Percentiles rank a stretch among this genome's conserved stretches.
These are phyloP conservation scores for Drosophila anomelani DNA, from an alignment of 2,888 invertebrate genomes.

Conservation along the genomic window DNA sequence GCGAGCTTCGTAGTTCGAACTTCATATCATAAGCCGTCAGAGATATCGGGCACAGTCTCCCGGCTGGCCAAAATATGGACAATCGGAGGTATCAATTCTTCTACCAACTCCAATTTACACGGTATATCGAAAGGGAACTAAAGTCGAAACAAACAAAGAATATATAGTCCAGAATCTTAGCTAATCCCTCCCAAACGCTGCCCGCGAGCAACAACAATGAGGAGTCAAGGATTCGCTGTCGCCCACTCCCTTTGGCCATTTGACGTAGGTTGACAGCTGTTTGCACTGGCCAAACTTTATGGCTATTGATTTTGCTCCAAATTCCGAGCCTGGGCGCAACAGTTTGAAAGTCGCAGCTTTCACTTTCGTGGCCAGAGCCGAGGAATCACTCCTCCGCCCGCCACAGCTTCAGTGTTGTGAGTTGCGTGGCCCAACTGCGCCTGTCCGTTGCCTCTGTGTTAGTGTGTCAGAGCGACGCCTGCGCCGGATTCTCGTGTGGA, in stretches of 20 bases:
- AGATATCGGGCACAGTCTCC: not conserved
- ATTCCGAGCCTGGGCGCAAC: constrained; percentile 62
- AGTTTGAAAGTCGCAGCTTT: constrained; percentile 80
- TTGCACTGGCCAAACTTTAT: constrained; percentile 60
- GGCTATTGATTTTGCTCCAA: constrained; percentile 73
- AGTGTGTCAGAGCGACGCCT: constrained; percentile 72
- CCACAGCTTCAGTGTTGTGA: constrained; percentile 12
- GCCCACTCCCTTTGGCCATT: constrained; percentile 38
- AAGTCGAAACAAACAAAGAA: not conserved
- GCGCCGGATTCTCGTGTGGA: constrained; percentile 45
- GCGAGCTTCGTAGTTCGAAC: not conserved
- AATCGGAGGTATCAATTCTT: not conserved
- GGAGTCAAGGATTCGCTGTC: constrained; percentile 1
- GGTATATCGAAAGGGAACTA: constrained; percentile 1
- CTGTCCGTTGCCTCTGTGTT: constrained; percentile 67
- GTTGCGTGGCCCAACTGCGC: constrained; percentile 41
- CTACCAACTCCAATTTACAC: not conserved
- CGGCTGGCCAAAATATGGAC: not conserved
- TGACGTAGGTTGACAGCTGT: constrained; percentile 82
- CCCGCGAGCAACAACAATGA: constrained; percentile 27
- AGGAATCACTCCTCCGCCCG: constrained; percentile 2
- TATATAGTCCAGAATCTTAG: not conserved
- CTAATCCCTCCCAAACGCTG: constrained; percentile 27
- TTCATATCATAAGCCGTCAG: not conserved
- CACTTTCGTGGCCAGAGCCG: constrained; percentile 67